Conservation (phyloP, 2,797 vertebrate species). For the Eidolon dupreanum region DNA sequence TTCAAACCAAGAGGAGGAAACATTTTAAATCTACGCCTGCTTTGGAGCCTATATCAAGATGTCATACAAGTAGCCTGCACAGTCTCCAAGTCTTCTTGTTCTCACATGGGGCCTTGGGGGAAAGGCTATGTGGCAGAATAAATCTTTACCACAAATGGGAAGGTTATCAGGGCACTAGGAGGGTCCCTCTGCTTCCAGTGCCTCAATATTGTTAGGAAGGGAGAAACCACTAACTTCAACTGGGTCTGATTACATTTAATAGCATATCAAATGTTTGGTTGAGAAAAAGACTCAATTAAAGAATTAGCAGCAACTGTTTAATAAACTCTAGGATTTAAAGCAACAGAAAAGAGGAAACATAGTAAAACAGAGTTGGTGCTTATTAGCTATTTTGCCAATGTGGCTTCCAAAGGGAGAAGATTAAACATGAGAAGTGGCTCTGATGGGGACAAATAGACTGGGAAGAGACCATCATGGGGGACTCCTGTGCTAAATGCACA, state of each 20-base stretch:
- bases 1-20: constrained; percentile 44
- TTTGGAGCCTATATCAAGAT: not conserved
- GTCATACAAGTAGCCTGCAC: not conserved
- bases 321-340: constrained; percentile 28
- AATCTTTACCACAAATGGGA: not conserved
- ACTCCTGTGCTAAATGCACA: not conserved
- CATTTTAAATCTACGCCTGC: constrained; percentile 30
- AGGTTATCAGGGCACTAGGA: not conserved
- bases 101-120: not conserved
- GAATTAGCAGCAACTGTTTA: not conserved
- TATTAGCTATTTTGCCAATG: not conserved
- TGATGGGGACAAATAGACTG: not conserved
- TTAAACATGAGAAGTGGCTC: not conserved
- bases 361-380: not conserved
- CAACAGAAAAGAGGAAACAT: not conserved
- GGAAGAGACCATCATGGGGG: not conserved
- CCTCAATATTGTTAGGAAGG: not conserved
- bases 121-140: not conserved
- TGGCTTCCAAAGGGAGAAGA: not conserved
- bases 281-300: not conserved
- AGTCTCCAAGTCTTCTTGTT: not conserved
- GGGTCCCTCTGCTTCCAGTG: not conserved
- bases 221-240: not conserved
- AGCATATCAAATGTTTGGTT: not conserved
- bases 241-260: not conserved